phyloP scores from a whole-genome alignment of 1,140 invertebrate species.

The Sweltsa coloradensis region DNA sequence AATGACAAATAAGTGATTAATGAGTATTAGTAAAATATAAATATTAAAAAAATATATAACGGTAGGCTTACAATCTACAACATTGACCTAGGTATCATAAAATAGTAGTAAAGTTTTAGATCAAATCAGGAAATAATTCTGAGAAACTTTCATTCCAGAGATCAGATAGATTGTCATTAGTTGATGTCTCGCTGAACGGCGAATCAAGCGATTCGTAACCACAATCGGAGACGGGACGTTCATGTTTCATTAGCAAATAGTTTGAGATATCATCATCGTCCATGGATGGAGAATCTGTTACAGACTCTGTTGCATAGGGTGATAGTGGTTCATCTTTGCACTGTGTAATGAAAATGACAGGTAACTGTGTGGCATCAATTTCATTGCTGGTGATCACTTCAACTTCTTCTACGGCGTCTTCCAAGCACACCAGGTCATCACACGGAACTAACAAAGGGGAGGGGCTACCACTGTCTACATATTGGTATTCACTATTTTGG shows the following conservation, averaged over 20 bases:
- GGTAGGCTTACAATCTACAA: too few species aligned
- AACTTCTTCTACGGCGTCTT: conserved; percentile 23
- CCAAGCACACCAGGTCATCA: conserved; percentile 37
- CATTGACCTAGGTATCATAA: not conserved
- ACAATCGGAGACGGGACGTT: conserved; percentile 22
- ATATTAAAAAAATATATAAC: too few species aligned
- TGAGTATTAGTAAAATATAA: too few species aligned
- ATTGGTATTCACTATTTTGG: too few species aligned
- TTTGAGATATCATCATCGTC: not conserved
- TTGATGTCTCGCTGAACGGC: conserved; percentile 14
- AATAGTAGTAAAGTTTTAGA: conserved; percentile 14
- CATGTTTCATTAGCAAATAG: not conserved
- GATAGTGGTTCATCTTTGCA: conserved; percentile 1
- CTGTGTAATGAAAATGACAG: not conserved
- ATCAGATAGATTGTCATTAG: conserved; percentile 32
- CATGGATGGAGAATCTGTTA: not conserved
- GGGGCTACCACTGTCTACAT: too few species aligned
- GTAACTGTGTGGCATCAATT: conserved; percentile 16
- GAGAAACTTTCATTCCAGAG: conserved; percentile 48
- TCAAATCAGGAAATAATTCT: conserved; percentile 45
- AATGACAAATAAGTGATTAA: too few species aligned
- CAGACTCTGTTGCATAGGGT: not conserved
- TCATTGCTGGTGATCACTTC: conserved; percentile 22
- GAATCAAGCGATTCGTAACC: conserved; percentile 34
- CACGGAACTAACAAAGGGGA: conserved; percentile 48